Percentiles rank a stretch among this genome's conserved stretches.
These are phyloP conservation scores for Pavo muticus DNA, from an alignment of 2,113 vertebrate species.

Conservation along the genomic window DNA sequence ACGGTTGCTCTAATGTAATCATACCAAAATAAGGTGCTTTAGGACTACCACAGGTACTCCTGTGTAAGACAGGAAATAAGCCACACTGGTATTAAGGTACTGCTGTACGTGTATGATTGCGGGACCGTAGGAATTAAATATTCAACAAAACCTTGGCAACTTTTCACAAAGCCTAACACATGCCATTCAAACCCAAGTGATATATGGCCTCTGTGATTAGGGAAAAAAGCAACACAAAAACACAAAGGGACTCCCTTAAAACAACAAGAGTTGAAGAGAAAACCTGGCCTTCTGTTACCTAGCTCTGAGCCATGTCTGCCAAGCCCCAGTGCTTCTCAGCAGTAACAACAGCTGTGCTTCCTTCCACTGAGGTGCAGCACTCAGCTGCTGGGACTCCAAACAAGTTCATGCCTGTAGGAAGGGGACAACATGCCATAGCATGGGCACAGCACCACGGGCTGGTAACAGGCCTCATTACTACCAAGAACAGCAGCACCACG, in stretches of 20 bases:
- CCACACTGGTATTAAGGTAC: not conserved
- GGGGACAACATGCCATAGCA: not conserved
- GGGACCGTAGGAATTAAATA: not conserved
- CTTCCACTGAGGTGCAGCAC: not conserved
- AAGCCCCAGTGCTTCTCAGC: not conserved
- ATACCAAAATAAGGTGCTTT: not conserved
- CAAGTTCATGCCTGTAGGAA: not conserved
- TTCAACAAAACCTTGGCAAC: not conserved
- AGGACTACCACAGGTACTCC: not conserved
- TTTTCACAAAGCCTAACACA: not conserved
- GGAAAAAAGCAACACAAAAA: not conserved
- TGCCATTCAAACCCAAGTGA: not conserved
- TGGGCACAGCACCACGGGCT: not conserved
- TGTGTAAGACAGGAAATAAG: not conserved
- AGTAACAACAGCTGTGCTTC: not conserved
- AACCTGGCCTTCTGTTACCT: not conserved
- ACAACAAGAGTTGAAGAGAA: not conserved
- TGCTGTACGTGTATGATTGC: fast-evolving
- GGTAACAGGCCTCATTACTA: not conserved
- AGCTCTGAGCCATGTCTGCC: not conserved
- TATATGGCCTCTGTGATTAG: fast-evolving
- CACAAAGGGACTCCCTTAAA: fast-evolving
- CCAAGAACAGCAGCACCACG: not conserved
- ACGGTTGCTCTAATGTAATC: not conserved
- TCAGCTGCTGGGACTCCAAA: not conserved